These are phyloP conservation scores for Pristis pectinata DNA, from an alignment of 2,797 vertebrate species.

Conservation along the genomic window DNA sequence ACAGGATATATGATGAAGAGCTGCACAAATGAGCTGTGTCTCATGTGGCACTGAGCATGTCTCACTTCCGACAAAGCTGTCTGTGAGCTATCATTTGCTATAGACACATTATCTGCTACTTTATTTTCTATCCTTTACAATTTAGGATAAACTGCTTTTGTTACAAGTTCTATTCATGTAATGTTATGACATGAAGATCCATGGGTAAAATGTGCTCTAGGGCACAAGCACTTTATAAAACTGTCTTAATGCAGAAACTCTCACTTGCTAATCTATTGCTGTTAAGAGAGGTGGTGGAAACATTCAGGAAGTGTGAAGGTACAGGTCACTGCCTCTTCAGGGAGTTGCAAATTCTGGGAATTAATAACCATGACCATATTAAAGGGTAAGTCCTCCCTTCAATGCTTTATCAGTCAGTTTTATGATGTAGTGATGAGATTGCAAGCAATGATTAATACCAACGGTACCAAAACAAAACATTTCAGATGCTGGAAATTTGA, in stretches of 20 bases:
- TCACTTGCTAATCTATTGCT: background rate
- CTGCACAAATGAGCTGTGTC: background rate
- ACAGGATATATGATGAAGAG: background rate
- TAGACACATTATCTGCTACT: background rate
- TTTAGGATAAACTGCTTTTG: background rate
- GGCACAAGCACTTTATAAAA: background rate
- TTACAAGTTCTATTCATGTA: background rate
- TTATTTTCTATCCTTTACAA: background rate
- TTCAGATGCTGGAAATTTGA: too few relatives aligned
- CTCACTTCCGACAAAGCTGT: background rate
- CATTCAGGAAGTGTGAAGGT: background rate
- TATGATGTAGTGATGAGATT: background rate
- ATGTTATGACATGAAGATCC: background rate
- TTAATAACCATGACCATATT: background rate
- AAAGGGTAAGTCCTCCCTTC: background rate
- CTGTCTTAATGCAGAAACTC: background rate
- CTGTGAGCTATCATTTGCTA: background rate
- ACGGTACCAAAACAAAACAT: too few relatives aligned
- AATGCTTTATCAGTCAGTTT: background rate
- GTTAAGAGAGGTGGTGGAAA: background rate
- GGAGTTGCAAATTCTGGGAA: background rate
- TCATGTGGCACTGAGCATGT: background rate
- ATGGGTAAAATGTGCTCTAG: background rate
- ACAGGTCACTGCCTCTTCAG: background rate
- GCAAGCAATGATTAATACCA: background rate